Evolutionary conservation across 2,888 invertebrate genomes (phyloP).

Genomic region (Hydropsyche betteni): DNA sequence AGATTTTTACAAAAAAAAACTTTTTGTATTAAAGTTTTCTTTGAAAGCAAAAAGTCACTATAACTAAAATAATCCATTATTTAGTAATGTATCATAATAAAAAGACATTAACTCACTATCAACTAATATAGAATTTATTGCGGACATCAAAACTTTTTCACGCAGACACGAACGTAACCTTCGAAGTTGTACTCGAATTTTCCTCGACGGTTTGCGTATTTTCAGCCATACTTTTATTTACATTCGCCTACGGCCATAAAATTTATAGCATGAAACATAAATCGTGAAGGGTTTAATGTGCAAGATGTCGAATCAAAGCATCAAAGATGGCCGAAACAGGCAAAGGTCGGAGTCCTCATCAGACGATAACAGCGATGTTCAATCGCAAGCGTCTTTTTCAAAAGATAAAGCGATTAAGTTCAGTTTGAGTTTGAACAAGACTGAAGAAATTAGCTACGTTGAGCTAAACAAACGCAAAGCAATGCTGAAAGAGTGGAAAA

Average conservation of each 20-base stretch:
- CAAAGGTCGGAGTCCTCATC: constrained; percentile 29
- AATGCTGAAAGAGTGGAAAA: constrained; percentile 66
- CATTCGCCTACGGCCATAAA: neutral
- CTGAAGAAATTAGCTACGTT: constrained; percentile 62
- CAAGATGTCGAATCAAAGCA: constrained; percentile 30
- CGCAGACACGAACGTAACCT: neutral
- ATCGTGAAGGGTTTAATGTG: constrained; percentile 24
- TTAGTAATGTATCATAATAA: neutral
- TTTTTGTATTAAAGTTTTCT: too few relatives aligned
- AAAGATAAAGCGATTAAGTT: constrained; percentile 35
- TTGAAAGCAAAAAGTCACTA: too few relatives aligned
- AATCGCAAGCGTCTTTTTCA: constrained; percentile 18
- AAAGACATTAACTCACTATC: constrained; percentile 3
- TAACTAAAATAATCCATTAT: too few relatives aligned
- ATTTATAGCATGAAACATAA: neutral
- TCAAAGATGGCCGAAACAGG: neutral
- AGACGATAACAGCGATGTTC: constrained; percentile 30
- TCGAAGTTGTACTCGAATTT: constrained; percentile 16
- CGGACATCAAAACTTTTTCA: neutral
- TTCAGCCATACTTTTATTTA: neutral
- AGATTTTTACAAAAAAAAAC: too few relatives aligned
- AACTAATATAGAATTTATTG: constrained; percentile 18
- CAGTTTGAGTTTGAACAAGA: constrained; percentile 57
- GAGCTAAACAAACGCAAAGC: constrained; percentile 66
- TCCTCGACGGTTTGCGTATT: neutral